Evolutionary conservation across 1,140 invertebrate species (phyloP), one percentile per base, ranked within the genome.

Genomic region (Achroia grisella): DNA sequence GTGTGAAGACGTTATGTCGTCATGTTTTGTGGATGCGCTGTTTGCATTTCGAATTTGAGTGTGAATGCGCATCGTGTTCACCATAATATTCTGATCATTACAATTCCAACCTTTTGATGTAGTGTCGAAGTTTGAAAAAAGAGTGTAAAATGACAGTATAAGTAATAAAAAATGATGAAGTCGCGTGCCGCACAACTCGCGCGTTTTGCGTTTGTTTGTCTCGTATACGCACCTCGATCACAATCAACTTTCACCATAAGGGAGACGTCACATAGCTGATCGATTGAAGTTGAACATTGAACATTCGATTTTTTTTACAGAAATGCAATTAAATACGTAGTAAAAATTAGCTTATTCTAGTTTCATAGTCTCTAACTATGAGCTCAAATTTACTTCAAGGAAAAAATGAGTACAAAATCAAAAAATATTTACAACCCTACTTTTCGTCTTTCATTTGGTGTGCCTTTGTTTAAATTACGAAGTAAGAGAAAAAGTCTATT

Each of bases 231-330:
- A 62, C 56, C 60, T 71, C 54, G 59, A 65, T 65, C 64, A 73
- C 63, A 68, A 69, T 71, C 62, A 60, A 75, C 74, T 78, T 78
- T 78, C 74, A 73, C 74, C 70, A 31, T 70, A 73, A 73, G 65
- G 67, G 66, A 62, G 56, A 49, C 62, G 55, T 55, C 62, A 64
- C 62, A 63, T 62, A 23, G 17, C 6, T 23, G 17, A 23, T 3
- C 17, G 17, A 23, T 23, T 3, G 17, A 2, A 23, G 2, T 23
- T 23, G 17, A 3, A 2, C 2, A 23, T 23, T 23, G 2, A 23
- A 3, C 17, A 23, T 23, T 23, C 17, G 17, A 3, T 3, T 3
- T 23, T 2, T 23, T 23, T 6, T 23, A 23, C 17, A 23, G 2
- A 2, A 23, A 6, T 23, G 2, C 17, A 23, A 23, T 23, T n/a